Base-by-base conservation (phyloP, 2,888 invertebrate genomes). In the Synanthedon vespiformis region DNA sequence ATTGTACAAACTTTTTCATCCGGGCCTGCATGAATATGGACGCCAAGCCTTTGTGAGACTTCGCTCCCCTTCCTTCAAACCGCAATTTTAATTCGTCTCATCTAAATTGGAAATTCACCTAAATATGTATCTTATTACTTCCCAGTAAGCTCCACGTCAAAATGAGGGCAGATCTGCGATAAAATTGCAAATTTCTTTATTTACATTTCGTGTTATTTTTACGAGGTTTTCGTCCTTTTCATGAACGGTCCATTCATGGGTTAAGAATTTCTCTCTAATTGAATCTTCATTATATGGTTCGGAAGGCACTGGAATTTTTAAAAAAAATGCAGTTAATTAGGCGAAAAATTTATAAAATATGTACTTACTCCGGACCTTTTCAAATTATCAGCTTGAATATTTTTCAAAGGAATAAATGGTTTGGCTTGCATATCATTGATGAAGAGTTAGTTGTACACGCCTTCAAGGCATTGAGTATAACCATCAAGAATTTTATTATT, bases 1-100 rank as follows among this genome's bases (percentile, higher is more conserved):
- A 77, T 77, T 77, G 77, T 77, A 70, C 70, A 67, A 77, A 77
- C 71, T 77, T 78, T 74, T 72, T 70, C 70, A 67, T 63, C 68
- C 67, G 62, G 67, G 62, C 68, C 57, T 63, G 67, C 68, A 69
- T 77, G 75, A 77, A 75, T 76, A 76, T 76, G 73, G 67, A 63
- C 57, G 54, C 34, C 12, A 41, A 27, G 63, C 65, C 68, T 72
- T 72, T 72, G 72, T 72, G 54, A 55, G 57, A 55, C 61, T 64
- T 64, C 64, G 49, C 56, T 56, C 65, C 68, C 58, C 61, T 63
- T 63, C 61, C 61, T 58, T 53, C 55, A 60, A 59, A 58, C 48
- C 51, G 58, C 56, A n/a, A 54, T 49, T 51, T 49, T 54, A 53
- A 53, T 14, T n/a, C 22, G n/a, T 48, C 6, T 10, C 34, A 34